phyloP scores from a whole-genome alignment of 2,113 vertebrate genomes.

The Merops nubicus region DNA sequence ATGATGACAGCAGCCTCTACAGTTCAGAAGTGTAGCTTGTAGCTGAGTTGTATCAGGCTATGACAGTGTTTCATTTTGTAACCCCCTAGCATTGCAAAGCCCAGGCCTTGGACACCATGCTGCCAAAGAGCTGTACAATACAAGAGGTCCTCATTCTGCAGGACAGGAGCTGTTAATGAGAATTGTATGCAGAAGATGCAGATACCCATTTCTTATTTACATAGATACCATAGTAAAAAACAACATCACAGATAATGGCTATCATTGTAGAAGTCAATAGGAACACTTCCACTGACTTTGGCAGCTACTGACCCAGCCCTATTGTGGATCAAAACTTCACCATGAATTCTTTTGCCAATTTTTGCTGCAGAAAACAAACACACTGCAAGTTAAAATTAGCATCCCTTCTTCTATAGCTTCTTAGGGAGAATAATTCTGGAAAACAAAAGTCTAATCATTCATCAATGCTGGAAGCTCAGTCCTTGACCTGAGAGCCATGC shows the following conservation, averaged over 20 bases:
- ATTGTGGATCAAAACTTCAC: not conserved
- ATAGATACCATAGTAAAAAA: not conserved
- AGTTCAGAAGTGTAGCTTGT: not conserved
- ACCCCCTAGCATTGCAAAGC: not conserved
- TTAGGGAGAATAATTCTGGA: not conserved
- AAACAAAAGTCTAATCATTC: not conserved
- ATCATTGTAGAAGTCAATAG: not conserved
- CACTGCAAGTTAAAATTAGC: not conserved
- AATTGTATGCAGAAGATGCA: not conserved
- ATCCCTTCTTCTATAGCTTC: not conserved
- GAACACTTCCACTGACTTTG: not conserved
- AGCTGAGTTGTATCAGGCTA: not conserved
- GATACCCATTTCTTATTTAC: not conserved
- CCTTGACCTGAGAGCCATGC: not conserved
- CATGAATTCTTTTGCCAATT: slow-evolving; percentile 38
- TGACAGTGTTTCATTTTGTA: not conserved
- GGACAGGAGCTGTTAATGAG: not conserved
- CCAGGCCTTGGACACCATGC: not conserved
- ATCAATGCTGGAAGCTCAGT: not conserved
- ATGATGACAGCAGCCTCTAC: not conserved
- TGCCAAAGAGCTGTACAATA: not conserved
- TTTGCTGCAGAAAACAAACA: not conserved
- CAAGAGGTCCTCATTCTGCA: not conserved
- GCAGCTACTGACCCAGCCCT: not conserved
- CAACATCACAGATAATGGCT: not conserved